phyloP scores from a whole-genome alignment of 2,113 vertebrate species.

The Alces alces region DNA sequence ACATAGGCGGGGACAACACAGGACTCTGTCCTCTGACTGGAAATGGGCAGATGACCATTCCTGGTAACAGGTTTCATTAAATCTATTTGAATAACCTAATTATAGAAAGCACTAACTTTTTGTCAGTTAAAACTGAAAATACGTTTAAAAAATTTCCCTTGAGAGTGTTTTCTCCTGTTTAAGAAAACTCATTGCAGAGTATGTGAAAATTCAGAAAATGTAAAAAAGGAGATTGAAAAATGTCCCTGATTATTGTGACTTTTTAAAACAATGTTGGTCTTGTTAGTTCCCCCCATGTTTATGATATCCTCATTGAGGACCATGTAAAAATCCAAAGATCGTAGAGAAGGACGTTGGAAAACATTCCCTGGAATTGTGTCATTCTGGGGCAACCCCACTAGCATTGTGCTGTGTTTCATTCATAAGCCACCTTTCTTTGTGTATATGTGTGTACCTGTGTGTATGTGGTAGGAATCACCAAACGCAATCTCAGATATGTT shows the following conservation, averaged over 20 bases:
- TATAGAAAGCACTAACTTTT: not conserved
- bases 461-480: not conserved
- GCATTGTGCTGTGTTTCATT: not conserved
- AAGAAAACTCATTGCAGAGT: not conserved
- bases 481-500: not conserved
- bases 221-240: not conserved
- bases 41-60: not conserved
- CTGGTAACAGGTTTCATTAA: not conserved
- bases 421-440: not conserved
- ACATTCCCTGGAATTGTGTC: too few species aligned
- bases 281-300: not conserved
- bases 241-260: not conserved
- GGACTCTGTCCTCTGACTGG: not conserved
- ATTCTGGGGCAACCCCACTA: too few species aligned
- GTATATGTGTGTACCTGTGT: not conserved
- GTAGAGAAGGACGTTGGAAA: not conserved
- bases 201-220: not conserved
- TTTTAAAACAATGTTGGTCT: not conserved
- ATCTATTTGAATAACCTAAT: not conserved
- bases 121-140: not conserved
- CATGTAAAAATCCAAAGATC: not conserved
- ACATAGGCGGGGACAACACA: rapidly evolving
- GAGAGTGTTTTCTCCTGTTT: not conserved
- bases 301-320: not conserved
- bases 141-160: not conserved